These are phyloP conservation scores for Gallinago nigripennis DNA, from an alignment of 2,797 vertebrate genomes.

Conservation along the genomic window DNA sequence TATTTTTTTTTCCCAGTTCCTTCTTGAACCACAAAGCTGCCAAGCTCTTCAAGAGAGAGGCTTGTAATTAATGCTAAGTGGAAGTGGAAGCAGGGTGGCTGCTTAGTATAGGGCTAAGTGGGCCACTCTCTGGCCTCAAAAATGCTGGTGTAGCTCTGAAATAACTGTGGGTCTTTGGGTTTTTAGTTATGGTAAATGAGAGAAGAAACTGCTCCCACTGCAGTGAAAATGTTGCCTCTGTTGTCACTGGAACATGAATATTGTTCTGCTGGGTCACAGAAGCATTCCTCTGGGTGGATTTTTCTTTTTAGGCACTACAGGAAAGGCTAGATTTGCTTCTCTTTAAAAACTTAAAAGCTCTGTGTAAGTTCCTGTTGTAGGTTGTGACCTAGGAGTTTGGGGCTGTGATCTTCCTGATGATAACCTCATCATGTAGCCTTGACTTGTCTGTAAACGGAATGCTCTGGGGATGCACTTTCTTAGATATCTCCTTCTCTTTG, in stretches of 20 bases:
- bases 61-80: constrained; percentile 49
- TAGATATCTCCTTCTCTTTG: not conserved
- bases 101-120: not conserved
- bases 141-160: not conserved
- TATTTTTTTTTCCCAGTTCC: not conserved
- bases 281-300: not conserved
- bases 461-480: not conserved
- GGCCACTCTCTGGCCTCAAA: not conserved
- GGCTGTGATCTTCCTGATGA: not conserved
- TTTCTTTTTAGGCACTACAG: not conserved
- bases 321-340: constrained; percentile 5
- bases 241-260: not conserved
- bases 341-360: not conserved
- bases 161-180: not conserved
- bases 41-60: not conserved
- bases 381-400: not conserved
- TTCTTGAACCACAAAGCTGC: constrained; percentile 18
- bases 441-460: not conserved
- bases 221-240: not conserved
- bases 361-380: not conserved
- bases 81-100: constrained; percentile 37
- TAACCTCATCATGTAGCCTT: not conserved
- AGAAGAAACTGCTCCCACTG: not conserved
- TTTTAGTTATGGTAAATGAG: not conserved
- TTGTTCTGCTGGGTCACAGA: not conserved